phyloP scores from a whole-genome alignment of 2,113 vertebrate genomes.

The Forbesichthys papilliferus region DNA sequence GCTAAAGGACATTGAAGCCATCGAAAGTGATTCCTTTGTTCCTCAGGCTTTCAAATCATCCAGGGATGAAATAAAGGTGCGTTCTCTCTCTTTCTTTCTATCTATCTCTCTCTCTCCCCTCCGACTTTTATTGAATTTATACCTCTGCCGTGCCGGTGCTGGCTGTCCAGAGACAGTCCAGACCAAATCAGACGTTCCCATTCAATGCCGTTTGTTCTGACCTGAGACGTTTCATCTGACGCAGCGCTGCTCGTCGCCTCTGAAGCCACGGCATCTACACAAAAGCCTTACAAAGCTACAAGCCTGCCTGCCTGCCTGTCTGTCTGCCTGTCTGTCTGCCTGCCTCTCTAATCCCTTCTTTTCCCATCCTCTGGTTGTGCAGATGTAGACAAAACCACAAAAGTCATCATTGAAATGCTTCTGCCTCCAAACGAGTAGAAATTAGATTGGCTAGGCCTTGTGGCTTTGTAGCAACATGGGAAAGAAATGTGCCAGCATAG shows the following conservation, averaged over 20 bases:
- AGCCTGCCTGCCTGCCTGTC: slow-evolving; percentile 2
- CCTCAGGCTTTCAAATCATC: slow-evolving; percentile 94
- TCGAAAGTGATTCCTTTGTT: slow-evolving; percentile 96
- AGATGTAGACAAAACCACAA: slow-evolving; percentile 55
- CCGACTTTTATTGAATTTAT: slow-evolving; percentile 74
- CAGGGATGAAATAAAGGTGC: slow-evolving; percentile 91
- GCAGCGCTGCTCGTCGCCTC: slow-evolving; percentile 49
- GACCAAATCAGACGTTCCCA: slow-evolving; percentile 78
- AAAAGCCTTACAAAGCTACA: slow-evolving; percentile 64
- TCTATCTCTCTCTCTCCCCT: slow-evolving; percentile 41
- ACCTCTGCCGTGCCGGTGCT: slow-evolving; percentile 43
- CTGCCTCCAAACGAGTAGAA: slow-evolving; percentile 52
- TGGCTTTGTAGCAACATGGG: slow-evolving; percentile 46
- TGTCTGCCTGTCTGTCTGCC: not conserved
- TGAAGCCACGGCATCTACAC: slow-evolving; percentile 63
- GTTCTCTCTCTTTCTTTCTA: slow-evolving; percentile 49
- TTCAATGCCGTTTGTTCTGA: slow-evolving; percentile 69
- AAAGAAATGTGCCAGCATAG: slow-evolving; percentile 49
- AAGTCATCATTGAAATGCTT: slow-evolving; percentile 74
- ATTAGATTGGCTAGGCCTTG: slow-evolving; percentile 70
- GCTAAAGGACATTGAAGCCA: slow-evolving; percentile 96
- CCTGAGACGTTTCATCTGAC: slow-evolving; percentile 63
- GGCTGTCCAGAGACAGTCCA: slow-evolving; percentile 72
- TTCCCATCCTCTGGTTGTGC: slow-evolving; percentile 38
- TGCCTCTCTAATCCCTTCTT: not conserved